These are phyloP conservation scores for Polyploca ridens DNA, from an alignment of 2,888 invertebrate genomes.

Conservation along the genomic window DNA sequence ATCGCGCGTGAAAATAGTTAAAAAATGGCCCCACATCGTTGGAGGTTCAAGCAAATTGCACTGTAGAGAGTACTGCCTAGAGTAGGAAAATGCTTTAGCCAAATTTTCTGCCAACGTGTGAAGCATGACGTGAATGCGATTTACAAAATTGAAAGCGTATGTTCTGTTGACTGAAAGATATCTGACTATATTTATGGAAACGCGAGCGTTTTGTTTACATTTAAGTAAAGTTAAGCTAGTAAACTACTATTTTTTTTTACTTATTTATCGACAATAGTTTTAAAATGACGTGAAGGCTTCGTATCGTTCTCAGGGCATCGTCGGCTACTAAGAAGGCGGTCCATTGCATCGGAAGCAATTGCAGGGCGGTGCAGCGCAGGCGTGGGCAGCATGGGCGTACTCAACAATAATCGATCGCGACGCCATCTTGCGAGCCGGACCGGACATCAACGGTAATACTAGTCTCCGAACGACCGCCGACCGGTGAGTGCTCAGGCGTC, in stretches of 20 bases:
- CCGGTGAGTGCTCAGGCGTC: conserved; percentile 24
- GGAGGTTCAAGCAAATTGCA: conserved; percentile 54
- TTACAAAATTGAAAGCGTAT: conserved; percentile 54
- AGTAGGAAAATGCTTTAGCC: conserved; percentile 35
- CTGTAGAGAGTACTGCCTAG: conserved; percentile 50
- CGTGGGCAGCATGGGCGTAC: conserved; percentile 77
- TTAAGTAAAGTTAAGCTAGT: not conserved
- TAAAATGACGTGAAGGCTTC: not conserved
- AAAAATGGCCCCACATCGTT: conserved; percentile 59
- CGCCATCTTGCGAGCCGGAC: conserved; percentile 77
- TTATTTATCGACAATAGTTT: not conserved
- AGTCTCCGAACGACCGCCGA: conserved; percentile 46
- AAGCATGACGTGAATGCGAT: conserved; percentile 52
- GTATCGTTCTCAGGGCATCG: conserved; percentile 20
- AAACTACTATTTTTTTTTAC: not conserved
- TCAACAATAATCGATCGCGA: conserved; percentile 72
- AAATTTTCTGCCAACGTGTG: conserved; percentile 32
- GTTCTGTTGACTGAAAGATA: conserved; percentile 33
- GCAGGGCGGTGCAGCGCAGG: conserved; percentile 79
- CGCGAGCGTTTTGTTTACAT: not conserved
- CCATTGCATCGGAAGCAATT: conserved; percentile 63
- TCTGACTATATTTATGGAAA: not conserved
- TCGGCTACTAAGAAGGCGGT: conserved; percentile 50
- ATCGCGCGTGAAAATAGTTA: conserved; percentile 74
- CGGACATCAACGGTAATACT: conserved; percentile 61